Base-by-base conservation (phyloP, 2,797 vertebrate genomes). In the Setipinna tenuifilis region DNA sequence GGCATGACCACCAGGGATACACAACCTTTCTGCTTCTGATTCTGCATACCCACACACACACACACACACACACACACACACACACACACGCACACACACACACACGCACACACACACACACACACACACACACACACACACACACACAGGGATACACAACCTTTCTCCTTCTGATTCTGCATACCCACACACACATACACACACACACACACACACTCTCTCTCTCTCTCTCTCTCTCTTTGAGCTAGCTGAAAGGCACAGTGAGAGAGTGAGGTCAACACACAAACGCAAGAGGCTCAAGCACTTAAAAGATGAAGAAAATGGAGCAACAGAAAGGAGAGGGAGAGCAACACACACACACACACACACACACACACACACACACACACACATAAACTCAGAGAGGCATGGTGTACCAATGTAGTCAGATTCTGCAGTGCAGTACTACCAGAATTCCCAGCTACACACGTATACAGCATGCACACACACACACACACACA, bases 141-240 rank as follows among this genome's bases (percentile, higher is more conserved):
- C 46, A 48, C 46, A 10, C 46, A 48, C 46, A 10, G 10, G 23
- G 0, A 25, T 93, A 93, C 87, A 91, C 90, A 91, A 91, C 3
- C 46, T 48, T 48, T 48, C 46, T 48, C 46, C 10, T 10, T 48
- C 46, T 48, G 46, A 4, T 10, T 48, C 46, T 48, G 46, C 10
- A 23, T 93, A 92, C 87, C 91, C 90, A 91, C 91, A 91, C 92
- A 91, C 91, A 93, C 90, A 41, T 5, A 41, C 35, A 5, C 35
- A 41, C 35, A 41, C 35, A 41, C 35, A 41, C 50, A 10, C 50
- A 10, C 50, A 10, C 50, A 10, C 50, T 3, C 9, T 3, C 50
- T 3, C 50, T 3, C 50, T 54, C 50, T 48, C 46, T 48, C 46
- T 48, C 46, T 48, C 46, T 48, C 4, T 48, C 46, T 48, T 10